phyloP scores from a whole-genome alignment of 53 echinoderm and acorn worm species.

The Apostichopus leukothele region DNA sequence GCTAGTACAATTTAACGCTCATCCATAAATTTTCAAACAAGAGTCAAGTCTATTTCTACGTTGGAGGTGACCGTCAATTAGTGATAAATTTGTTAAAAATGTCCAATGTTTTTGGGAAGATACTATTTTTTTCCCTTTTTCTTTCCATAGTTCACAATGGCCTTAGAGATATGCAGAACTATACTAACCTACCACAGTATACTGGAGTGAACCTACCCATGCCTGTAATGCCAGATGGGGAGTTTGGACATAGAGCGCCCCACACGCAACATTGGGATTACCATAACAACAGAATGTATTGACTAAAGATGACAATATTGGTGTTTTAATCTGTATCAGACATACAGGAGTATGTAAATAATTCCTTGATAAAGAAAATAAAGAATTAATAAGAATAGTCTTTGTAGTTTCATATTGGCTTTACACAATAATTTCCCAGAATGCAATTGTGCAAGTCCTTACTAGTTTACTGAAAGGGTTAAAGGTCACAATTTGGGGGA shows the following conservation, averaged over 20 bases:
- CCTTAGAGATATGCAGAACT: slow-evolving; percentile 90
- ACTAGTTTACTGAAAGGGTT: too few species aligned
- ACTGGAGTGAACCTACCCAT: slow-evolving; percentile 90
- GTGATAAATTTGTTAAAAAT: too few species aligned
- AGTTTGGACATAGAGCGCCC: slow-evolving; percentile 77
- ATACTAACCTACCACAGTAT: slow-evolving; percentile 90
- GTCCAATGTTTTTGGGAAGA: too few species aligned
- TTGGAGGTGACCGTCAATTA: too few species aligned
- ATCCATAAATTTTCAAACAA: too few species aligned
- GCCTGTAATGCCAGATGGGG: slow-evolving; percentile 76
- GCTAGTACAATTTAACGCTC: too few species aligned
- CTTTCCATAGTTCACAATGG: slow-evolving; percentile 76
- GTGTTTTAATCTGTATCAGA: neutral
- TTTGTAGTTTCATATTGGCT: neutral
- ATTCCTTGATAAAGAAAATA: neutral
- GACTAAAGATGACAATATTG: neutral
- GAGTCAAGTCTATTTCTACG: too few species aligned
- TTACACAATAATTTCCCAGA: too few species aligned
- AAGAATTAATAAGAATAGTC: neutral
- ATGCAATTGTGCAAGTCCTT: neutral
- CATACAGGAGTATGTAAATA: neutral
- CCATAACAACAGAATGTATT: slow-evolving; percentile 81
- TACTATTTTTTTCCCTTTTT: neutral
- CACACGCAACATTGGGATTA: slow-evolving; percentile 94
- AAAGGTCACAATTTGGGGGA: too few species aligned